Evolutionary conservation across 1,140 invertebrate genomes (phyloP).

Genomic region (Papilio aristodemus): DNA sequence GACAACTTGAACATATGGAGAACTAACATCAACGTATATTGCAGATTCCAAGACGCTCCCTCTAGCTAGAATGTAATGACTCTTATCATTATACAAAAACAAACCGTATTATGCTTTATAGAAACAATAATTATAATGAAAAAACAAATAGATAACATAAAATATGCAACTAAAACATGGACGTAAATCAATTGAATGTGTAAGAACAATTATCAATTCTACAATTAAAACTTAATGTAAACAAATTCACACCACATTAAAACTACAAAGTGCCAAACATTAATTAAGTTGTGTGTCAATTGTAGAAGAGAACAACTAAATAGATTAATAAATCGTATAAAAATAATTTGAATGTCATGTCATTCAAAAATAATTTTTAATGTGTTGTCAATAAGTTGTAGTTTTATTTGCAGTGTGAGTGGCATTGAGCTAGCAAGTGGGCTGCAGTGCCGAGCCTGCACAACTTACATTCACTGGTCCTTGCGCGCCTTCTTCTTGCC

Average conservation of each 20-base stretch:
- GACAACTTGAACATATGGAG: conserved; percentile 28
- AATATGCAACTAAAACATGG: conserved; percentile 79
- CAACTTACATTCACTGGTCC: conserved; percentile 81
- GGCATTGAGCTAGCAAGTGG: conserved; percentile 70
- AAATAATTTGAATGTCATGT: conserved; percentile 44
- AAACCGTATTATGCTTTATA: conserved; percentile 71
- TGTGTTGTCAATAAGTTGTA: conserved; percentile 44
- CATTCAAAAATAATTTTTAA: conserved; percentile 32
- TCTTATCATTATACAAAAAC: conserved; percentile 68
- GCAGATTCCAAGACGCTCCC: conserved; percentile 72
- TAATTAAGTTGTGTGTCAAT: conserved; percentile 26
- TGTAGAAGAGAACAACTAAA: conserved; percentile 28
- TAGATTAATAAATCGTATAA: conserved; percentile 17
- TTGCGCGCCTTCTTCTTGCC: conserved; percentile 86
- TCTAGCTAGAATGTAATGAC: conserved; percentile 64
- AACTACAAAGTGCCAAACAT: conserved; percentile 55
- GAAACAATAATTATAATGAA: conserved; percentile 70
- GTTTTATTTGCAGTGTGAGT: conserved; percentile 65
- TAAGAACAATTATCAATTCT: conserved; percentile 56
- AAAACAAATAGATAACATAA: conserved; percentile 75
- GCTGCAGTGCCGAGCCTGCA: conserved; percentile 43
- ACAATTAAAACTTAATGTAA: conserved; percentile 65
- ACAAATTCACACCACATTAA: conserved; percentile 70
- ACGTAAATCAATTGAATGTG: conserved; percentile 73
- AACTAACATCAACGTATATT: conserved; percentile 61